phyloP scores from a whole-genome alignment of 2,797 vertebrate genomes.

The Microctenopoma steveboyesi region DNA sequence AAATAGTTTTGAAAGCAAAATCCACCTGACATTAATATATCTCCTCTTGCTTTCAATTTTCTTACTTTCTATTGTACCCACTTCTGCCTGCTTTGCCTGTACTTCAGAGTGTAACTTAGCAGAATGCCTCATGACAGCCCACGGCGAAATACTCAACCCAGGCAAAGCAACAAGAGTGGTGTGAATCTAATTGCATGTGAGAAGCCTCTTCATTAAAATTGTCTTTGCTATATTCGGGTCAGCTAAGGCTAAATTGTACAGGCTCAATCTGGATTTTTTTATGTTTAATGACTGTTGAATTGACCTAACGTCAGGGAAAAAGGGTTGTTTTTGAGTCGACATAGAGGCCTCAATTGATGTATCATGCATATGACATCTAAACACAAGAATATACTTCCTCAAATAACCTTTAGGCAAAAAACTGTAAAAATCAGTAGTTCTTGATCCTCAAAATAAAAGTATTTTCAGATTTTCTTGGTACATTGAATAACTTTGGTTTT shows the following conservation, averaged over 20 bases:
- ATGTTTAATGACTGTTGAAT: neutral
- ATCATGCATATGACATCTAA: neutral
- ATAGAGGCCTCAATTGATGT: neutral
- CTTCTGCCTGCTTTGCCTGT: neutral
- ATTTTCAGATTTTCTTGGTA: too few relatives aligned
- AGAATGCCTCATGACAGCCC: slow-evolving; percentile 12
- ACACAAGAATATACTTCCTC: neutral
- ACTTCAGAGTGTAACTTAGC: slow-evolving; percentile 9
- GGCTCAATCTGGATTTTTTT: slow-evolving; percentile 4
- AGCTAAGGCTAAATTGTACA: slow-evolving; percentile 1
- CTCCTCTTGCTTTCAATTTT: slow-evolving; percentile 11
- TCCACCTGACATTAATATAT: slow-evolving; percentile 16
- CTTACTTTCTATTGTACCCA: slow-evolving; percentile 5
- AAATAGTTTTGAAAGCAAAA: slow-evolving; percentile 39
- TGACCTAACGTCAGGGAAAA: neutral
- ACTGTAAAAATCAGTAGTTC: too few relatives aligned
- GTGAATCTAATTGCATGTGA: neutral
- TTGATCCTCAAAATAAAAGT: too few relatives aligned
- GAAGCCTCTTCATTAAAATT: slow-evolving; percentile 6
- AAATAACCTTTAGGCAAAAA: too few relatives aligned
- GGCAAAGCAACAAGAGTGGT: neutral
- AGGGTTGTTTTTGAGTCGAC: too few relatives aligned
- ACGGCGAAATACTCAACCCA: neutral
- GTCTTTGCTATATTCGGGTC: slow-evolving; percentile 13
- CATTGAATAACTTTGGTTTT: too few relatives aligned